Evolutionary conservation across 2,113 vertebrate species (phyloP).

Genomic region (Turdus rufiventris): DNA sequence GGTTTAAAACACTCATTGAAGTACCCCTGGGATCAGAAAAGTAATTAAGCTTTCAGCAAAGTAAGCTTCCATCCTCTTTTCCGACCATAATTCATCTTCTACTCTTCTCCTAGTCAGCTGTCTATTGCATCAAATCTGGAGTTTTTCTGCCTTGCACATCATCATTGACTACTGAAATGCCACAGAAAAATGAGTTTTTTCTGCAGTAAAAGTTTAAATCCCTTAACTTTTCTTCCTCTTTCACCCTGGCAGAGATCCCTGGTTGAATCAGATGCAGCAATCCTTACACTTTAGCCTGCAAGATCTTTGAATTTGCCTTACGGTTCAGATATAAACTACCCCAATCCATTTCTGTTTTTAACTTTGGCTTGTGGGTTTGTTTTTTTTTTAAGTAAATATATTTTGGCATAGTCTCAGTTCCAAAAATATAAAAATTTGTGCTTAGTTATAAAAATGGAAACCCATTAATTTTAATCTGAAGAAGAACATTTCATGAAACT

Average conservation of each 20-base stretch:
- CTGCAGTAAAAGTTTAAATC: background rate
- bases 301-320: background rate
- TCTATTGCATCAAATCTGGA: background rate
- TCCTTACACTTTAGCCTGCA: background rate
- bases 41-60: background rate
- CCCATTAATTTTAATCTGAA: constrained; percentile 2
- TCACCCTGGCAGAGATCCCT: background rate
- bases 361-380: background rate
- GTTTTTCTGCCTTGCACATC: background rate
- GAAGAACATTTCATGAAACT: background rate
- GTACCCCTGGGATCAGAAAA: background rate
- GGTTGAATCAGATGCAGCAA: background rate
- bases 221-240: background rate
- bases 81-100: background rate
- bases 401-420: background rate
- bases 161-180: background rate
- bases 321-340: background rate
- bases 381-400: constrained; percentile 4
- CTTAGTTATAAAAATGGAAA: background rate
- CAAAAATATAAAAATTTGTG: constrained; percentile 4
- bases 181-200: background rate
- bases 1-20: background rate
- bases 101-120: background rate
- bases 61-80: background rate
- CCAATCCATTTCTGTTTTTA: background rate